Evolutionary conservation across 1,140 invertebrate species (phyloP), one percentile per base, ranked within the genome.

Genomic region (Drosophila navojoa): DNA sequence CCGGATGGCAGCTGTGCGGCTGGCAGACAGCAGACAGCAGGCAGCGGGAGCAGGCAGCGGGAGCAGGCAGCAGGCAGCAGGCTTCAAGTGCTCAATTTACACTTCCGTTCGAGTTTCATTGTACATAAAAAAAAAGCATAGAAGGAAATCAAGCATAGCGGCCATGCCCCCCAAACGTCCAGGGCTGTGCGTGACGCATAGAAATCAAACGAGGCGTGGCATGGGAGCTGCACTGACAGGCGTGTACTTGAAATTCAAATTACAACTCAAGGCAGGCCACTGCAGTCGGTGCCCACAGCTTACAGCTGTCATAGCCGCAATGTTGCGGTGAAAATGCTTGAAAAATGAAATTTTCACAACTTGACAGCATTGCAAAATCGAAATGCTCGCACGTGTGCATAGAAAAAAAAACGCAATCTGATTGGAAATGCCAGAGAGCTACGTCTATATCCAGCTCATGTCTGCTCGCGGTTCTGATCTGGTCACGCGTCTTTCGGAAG

Each of bases 61-160:
- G 19, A 22, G 53, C 27, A 9, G 32, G 6, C 32, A 7, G 16
- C 27, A n/a, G 38, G 55, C 70, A 22, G 70, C 70, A 67, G 61
- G 80, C 64, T 84, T 82, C 71, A 84, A 82, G 80, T 84, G 81
- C 75, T 82, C 81, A 84, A 84, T 84, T 84, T 85, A 84, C 77
- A 81, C 81, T 84, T 85, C 81, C 81, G 69, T 81, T 78, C 25
- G 44, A 64, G 29, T 25, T 49, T 25, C 11, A 25, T 4, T 59
- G 16, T 49, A 54, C 19, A 54, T 69, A 62, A 19, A 35, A 52
- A 29, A 52, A 45, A 10, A 6, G 27, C 5, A 4, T 2, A 55
- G 29, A 38, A 32, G 35, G 29, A 44, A 49, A 45, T 29, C 49
- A 6, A 40, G 42, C 32, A 32, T 32, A 32, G 32, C 32, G 5